Evolutionary conservation across 2,113 vertebrate species (phyloP).

Genomic region (Oceanites oceanicus): DNA sequence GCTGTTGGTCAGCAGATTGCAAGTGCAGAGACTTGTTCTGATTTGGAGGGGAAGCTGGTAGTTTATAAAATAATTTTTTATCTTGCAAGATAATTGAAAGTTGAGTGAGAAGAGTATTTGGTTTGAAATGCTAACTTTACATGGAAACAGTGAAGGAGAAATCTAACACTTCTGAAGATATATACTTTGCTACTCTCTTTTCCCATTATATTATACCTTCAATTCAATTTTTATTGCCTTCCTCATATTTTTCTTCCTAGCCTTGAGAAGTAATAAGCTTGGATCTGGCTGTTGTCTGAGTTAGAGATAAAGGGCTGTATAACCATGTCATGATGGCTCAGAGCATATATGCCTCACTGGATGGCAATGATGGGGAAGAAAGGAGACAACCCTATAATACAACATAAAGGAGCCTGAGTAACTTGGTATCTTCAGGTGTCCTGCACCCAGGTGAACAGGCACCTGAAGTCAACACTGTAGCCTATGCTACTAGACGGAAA

Average conservation of each 20-base stretch:
- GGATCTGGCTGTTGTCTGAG: not conserved
- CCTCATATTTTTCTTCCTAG: not conserved
- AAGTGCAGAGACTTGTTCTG: not conserved
- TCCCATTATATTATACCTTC: not conserved
- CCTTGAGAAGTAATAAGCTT: not conserved
- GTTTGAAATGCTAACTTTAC: not conserved
- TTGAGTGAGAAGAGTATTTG: not conserved
- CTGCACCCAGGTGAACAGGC: not conserved
- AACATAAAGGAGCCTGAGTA: not conserved
- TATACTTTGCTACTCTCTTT: not conserved
- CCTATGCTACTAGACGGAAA: not conserved
- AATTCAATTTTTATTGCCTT: not conserved
- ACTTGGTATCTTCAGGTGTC: not conserved
- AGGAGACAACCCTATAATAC: not conserved
- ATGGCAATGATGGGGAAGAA: not conserved
- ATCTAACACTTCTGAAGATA: not conserved
- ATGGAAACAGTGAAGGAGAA: not conserved
- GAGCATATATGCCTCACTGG: not conserved
- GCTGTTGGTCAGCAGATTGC: not conserved
- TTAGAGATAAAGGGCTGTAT: not conserved
- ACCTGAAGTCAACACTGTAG: not conserved
- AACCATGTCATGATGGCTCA: not conserved
- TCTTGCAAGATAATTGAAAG: conserved; percentile 2
- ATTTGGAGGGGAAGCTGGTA: not conserved
- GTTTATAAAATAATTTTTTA: conserved; percentile 7